These are phyloP conservation scores for Acronicta psi DNA, from an alignment of 2,888 invertebrate genomes.

Conservation along the genomic window DNA sequence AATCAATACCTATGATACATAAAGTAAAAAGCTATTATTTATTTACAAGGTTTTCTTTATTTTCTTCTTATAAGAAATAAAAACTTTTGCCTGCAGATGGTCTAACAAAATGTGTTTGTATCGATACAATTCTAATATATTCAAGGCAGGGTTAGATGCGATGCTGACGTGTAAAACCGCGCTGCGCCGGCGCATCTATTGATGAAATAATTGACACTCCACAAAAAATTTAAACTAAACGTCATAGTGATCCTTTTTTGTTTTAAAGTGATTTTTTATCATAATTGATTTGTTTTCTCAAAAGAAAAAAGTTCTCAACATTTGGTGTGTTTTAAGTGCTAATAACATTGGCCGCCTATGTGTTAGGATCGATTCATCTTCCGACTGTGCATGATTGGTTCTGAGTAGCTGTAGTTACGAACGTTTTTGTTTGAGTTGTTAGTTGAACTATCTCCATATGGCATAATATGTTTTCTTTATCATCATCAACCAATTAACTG, in stretches of 20 bases:
- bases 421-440: too few relatives aligned
- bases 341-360: conserved; percentile 17
- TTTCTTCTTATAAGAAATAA: too few relatives aligned
- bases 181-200: conserved; percentile 68
- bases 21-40: too few relatives aligned
- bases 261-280: conserved; percentile 53
- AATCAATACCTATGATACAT: too few relatives aligned
- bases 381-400: conserved; percentile 24
- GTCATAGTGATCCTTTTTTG: conserved; percentile 60
- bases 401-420: conserved; percentile 11
- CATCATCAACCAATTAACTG: too few relatives aligned
- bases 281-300: conserved; percentile 65
- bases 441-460: too few relatives aligned
- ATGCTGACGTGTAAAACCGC: conserved; percentile 49
- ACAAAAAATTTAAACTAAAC: conserved; percentile 71
- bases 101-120: not conserved
- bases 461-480: too few relatives aligned
- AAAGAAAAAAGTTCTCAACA: conserved; percentile 66
- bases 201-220: conserved; percentile 85
- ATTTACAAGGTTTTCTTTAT: too few relatives aligned
- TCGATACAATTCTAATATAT: conserved; percentile 2
- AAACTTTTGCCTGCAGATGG: too few relatives aligned
- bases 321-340: conserved; percentile 38
- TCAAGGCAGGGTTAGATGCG: too few relatives aligned
- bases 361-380: conserved; percentile 40